Evolutionary conservation across 2,888 invertebrate genomes (phyloP), one percentile per base, ranked within the genome.

Genomic region (Platycheirus albimanus): DNA sequence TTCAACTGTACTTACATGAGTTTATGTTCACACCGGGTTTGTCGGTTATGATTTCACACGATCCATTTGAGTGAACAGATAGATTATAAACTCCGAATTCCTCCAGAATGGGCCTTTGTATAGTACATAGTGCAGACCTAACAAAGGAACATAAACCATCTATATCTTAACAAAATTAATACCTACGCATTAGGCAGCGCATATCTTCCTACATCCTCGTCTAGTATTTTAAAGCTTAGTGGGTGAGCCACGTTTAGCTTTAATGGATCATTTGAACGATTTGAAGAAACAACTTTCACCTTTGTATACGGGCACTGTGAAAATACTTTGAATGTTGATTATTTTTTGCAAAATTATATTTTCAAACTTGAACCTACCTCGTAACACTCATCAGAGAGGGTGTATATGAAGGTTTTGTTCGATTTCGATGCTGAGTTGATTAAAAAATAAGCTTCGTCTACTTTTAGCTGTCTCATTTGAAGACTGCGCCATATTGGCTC

Each of bases 31-130:
- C 95, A 2, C 96, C 94, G 74, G 93, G 92, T 86, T 93, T 93
- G 19, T 92, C 89, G 0, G 93, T 93, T n/a, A 87, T 87, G 52
- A 95, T 89, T 24, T 90, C 88, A 87, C 95, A 95, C 38, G 90
- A 89, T 8, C 89, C 91, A 43, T 92, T 92, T 3, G 89, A 87
- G 13, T 90, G 88, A 1, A 93, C 89, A 41, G 92, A 92, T 49
- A 95, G 90, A 75, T 93, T 92, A 88, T 96, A 96, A 66, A 95
- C 93, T 3, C 96, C 96, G 87, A 95, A 95, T 90, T 96, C 93
- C 1, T 94, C 94, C 85, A 61, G 8, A 30, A 95, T 88, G 71
- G 92, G 52, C 30, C 49, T 86, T 30, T 71, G 45, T 13, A 81
- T n/a, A n/a, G 36, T 92, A 86, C 95, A 95, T 58, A 94, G 85